These are phyloP conservation scores for Synchiropus splendidus DNA, from an alignment of 2,113 vertebrate genomes.

Conservation along the genomic window DNA sequence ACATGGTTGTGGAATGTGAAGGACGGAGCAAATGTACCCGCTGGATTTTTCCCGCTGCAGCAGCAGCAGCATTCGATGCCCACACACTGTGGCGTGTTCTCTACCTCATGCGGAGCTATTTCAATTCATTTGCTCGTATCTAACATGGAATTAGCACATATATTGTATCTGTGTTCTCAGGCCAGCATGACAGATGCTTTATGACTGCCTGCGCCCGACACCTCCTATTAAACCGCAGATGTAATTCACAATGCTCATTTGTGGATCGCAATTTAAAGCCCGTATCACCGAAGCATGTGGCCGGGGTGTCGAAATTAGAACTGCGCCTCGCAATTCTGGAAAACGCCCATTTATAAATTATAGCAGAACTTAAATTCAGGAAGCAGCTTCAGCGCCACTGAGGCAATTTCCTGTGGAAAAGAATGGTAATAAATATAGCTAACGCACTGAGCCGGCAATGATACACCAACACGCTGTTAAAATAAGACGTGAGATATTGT, in stretches of 20 bases:
- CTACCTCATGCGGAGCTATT: too few relatives aligned
- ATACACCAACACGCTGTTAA: constrained; percentile 45
- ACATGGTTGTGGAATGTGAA: too few relatives aligned
- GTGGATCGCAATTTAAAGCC: too few relatives aligned
- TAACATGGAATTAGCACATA: too few relatives aligned
- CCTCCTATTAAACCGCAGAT: constrained; percentile 15
- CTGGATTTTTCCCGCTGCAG: too few relatives aligned
- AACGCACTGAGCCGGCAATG: constrained; percentile 56
- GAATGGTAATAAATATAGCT: constrained; percentile 65
- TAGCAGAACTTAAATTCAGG: constrained; percentile 46
- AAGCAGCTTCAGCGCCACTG: constrained; percentile 42
- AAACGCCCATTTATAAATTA: constrained; percentile 21
- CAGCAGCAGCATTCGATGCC: too few relatives aligned
- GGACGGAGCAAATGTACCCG: too few relatives aligned
- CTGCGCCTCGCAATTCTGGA: constrained; percentile 1
- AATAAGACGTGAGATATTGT: constrained; percentile 51
- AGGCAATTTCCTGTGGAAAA: constrained; percentile 63
- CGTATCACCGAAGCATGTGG: too few relatives aligned
- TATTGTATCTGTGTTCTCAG: too few relatives aligned
- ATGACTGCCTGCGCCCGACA: constrained; percentile 9
- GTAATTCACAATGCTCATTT: constrained; percentile 33
- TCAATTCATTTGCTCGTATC: too few relatives aligned
- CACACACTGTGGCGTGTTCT: too few relatives aligned
- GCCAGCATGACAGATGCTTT: constrained; percentile 11
- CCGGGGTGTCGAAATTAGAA: constrained; percentile 2